Evolutionary conservation across 2,888 invertebrate genomes (phyloP).

Genomic region (Tachina grossa): DNA sequence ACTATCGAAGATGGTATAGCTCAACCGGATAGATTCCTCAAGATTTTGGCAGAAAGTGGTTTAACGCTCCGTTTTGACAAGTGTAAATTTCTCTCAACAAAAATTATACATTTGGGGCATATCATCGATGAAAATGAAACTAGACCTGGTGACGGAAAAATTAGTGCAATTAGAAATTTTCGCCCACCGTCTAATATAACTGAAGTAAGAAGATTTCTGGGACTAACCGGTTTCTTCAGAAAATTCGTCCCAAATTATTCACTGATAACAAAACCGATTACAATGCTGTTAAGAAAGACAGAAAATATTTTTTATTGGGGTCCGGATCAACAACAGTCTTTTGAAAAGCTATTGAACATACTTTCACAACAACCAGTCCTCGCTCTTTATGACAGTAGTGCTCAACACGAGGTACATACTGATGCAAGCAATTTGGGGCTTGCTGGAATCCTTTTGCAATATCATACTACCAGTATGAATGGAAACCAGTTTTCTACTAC

Average conservation of each 20-base stretch:
- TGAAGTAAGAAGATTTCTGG: background rate
- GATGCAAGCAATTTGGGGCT: slow-evolving; percentile 50
- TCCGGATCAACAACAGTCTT: background rate
- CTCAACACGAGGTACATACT: slow-evolving; percentile 65
- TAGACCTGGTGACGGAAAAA: background rate
- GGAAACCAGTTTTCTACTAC: slow-evolving; percentile 62
- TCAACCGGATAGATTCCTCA: slow-evolving; percentile 3
- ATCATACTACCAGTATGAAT: background rate
- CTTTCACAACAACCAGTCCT: slow-evolving; percentile 51
- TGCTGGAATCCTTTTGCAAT: slow-evolving; percentile 44
- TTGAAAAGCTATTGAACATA: background rate
- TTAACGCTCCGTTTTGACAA: slow-evolving; percentile 39
- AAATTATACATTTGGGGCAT: background rate
- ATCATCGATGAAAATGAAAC: background rate
- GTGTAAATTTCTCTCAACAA: slow-evolving; percentile 33
- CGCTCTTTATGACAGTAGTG: slow-evolving; percentile 51
- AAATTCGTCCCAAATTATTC: slow-evolving; percentile 15
- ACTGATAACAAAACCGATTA: slow-evolving; percentile 50
- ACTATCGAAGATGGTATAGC: background rate
- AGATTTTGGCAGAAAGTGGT: background rate
- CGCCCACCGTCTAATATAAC: slow-evolving; percentile 27
- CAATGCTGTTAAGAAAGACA: slow-evolving; percentile 12
- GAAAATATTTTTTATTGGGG: background rate
- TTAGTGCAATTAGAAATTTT: background rate
- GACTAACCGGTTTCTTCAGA: slow-evolving; percentile 15